Evolutionary conservation across 2,888 invertebrate species (phyloP), one percentile per base, ranked within the genome.

Genomic region (Prostheceraeus crozeri): DNA sequence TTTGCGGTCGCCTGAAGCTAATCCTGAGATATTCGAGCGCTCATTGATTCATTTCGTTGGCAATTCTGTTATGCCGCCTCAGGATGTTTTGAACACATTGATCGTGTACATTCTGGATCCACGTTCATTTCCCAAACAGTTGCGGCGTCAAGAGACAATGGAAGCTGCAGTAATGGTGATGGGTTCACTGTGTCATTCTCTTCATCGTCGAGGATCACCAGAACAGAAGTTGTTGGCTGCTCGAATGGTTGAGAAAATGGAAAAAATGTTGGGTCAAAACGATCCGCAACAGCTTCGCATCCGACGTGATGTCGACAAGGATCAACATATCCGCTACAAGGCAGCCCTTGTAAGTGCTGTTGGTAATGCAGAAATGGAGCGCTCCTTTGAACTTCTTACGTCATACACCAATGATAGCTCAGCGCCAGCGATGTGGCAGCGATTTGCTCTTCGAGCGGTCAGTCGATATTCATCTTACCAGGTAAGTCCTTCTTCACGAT

Each of bases 331-430:
- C 59, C 52, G 55, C 11, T 60, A 63, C 30, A 65, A 65, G 35
- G 68, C 68, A 1, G 60, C 68, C 19, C 60, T 68, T 8, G 59
- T 69, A 8, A 68, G 67, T 35, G 55, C 68, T 3, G 62, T 69
- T 3, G 69, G 69, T 14, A 69, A 69, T 59, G 68, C 68, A 8
- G 60, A 65, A 6, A 33, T 66, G 25, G 60, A 62, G 16, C 57
- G 59, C 35, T 69, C 68, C 0, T 69, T 63, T 55, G 68, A 67
- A 8, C 65, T 66, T 61, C 68, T 69, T 19, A 62, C 66, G 35
- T 68, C 69, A 1, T 68, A 69, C 52, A 62, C 68, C 35, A 69
- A 69, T 48, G 59, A 63, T 6, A 65, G 67, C 25, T 67, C 67
- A 48, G 67, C 68, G 2, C 68, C 66, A n/a, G 67, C 67, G 67